Base-by-base conservation (phyloP, 2,888 invertebrate species). In the Dryocosmus kuriphilus region DNA sequence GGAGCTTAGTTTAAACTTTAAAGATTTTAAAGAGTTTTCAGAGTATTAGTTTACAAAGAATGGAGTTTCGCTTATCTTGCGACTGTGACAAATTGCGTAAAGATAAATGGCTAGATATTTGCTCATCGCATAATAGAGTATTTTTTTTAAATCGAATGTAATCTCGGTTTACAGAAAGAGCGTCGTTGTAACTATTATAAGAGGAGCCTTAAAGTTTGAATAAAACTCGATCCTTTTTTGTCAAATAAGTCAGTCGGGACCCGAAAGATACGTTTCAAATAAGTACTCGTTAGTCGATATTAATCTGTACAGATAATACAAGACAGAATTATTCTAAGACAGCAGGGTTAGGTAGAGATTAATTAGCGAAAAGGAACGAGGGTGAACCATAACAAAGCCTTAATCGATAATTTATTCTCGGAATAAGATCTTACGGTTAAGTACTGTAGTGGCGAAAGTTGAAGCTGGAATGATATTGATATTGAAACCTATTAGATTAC, bases 221-320 rank as follows among this genome's bases (percentile, higher is more conserved):
- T 51, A 75, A 65, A 67, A 80, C 76, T 79, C 76, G 77, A 78
- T 77, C 71, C 76, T 79, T 73, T 76, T 81, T 77, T 74, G 61
- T 61, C 84, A 85, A 85, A 80, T 86, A 86, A 86, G 87, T 86
- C 85, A 88, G 84, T 85, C 85, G 89, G 89, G 89, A 89, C 89
- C 89, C 89, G 86, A 88, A 87, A 86, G 82, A 86, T 86, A 88
- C 80, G 80, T 84, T 88, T 85, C 81, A 87, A 88, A 86, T 87
- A 88, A 89, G 86, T 85, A 80, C 86, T 88, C 88, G 86, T 88
- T 89, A 88, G 87, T 87, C 86, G 84, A 85, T 85, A 78, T 79
- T 85, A 81, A 86, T 80, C 80, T 82, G 80, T 86, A 87, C 84
- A 83, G 79, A 81, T 85, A 81, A 57, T 11, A 14, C 78, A 73